Base-by-base conservation (phyloP, 2,113 vertebrate genomes). In the Stigmatopora argus region DNA sequence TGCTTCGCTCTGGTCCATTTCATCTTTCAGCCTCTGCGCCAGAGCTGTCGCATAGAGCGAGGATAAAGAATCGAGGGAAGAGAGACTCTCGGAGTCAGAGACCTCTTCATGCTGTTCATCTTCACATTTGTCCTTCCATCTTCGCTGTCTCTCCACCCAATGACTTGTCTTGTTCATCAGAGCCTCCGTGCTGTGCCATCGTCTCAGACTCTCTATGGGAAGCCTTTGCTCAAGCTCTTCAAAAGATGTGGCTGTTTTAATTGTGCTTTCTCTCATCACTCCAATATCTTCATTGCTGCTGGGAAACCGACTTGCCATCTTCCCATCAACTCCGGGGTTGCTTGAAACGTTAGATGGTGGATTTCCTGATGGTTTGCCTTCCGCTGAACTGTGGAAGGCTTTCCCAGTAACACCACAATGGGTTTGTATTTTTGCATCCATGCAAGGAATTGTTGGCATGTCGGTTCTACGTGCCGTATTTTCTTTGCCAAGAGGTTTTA, bases 11-110 rank as follows among this genome's bases (percentile, higher is more conserved):
- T 63, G 82, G 51, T 68, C 84, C 11, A 64, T 69, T 65, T 92
- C 89, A 65, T 92, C 90, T 61, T 83, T 89, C 52, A 87, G 73
- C 47, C 91, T 91, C 64, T 91, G 85, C 1, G 74, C 78, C 5
- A 92, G 81, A 44, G 84, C 83, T 66, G 84, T 87, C 17, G 85
- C 85, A 70, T 89, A 93, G 64, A 92, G 84, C 11, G 87, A 93
- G 5, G 94, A 96, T 51, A 99, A 92, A 18, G 96, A 98, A 82
- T 97, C 96, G 34, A 94, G 78, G 47, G 95, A 99, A 81, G 93
- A 94, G 56, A 87, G 87, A 67, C 96, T 98, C 70, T 95, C 94
- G 15, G 91, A 90, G 61, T 98, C 96, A 56, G 95, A 96, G 8
- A 87, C 74, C 26, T 19, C 74, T 48, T 73, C 78, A 5, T 73